These are phyloP conservation scores for Peromyscus maniculatus DNA, from an alignment of 2,113 vertebrate species.

Conservation along the genomic window DNA sequence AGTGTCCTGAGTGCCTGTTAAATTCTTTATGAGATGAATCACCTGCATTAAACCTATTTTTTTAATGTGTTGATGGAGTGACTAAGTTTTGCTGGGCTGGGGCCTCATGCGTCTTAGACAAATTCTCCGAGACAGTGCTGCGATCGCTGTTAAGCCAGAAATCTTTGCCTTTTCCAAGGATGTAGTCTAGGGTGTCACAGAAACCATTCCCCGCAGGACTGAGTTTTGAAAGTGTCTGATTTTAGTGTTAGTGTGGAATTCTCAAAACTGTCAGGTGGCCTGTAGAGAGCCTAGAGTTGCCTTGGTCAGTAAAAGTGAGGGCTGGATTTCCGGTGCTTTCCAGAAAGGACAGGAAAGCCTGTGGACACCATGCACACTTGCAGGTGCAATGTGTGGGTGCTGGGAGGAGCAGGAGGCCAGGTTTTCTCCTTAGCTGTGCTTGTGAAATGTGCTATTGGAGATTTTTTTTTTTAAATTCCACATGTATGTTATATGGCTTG, in stretches of 20 bases:
- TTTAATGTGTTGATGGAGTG: slow-evolving; percentile 70
- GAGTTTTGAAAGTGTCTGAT: rapidly evolving
- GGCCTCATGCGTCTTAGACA: background rate
- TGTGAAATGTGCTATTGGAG: background rate
- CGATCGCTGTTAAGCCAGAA: no score
- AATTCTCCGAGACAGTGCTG: background rate
- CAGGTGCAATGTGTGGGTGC: background rate
- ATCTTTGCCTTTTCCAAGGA: background rate
- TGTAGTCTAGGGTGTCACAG: background rate
- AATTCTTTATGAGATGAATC: slow-evolving; percentile 78
- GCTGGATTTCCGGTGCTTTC: background rate
- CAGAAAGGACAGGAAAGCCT: background rate
- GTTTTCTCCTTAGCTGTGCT: background rate
- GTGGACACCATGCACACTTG: no score
- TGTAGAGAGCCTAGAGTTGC: background rate
- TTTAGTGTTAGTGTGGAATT: rapidly evolving
- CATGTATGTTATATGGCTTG: background rate
- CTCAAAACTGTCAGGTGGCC: rapidly evolving
- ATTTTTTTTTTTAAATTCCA: background rate
- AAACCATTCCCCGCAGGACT: rapidly evolving
- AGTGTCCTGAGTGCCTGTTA: slow-evolving; percentile 81
- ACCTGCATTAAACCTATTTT: slow-evolving; percentile 86
- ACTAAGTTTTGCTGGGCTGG: background rate
- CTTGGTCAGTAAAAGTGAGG: background rate
- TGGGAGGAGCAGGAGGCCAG: background rate